Base-by-base conservation (phyloP, 2,797 vertebrate species). In the Syngnathus rostellatus region DNA sequence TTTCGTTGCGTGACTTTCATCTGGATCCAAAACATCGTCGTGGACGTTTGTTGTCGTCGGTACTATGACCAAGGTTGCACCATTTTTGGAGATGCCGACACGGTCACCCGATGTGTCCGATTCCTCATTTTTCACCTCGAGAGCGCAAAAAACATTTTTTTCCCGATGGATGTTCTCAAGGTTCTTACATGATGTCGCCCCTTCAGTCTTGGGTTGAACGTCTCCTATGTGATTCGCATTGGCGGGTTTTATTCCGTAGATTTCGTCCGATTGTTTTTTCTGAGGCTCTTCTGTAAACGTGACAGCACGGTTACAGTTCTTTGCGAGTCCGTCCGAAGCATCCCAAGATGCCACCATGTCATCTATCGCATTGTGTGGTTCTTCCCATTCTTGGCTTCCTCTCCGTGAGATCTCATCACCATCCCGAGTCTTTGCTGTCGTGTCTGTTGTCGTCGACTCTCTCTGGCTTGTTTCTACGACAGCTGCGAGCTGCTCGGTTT, bases 311-410 rank as follows among this genome's bases (percentile, higher is more conserved):
- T 9, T 62, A 62, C 59, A 57, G 66, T 66, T 79, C 64, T 43
- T 72, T 72, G 37, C 40, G 37, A 78, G 76, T 51, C 72, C 54
- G 68, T 81, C 77, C 71, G 76, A 72, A 61, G 16, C 67, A 82
- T 83, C 78, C 65, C 64, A 82, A 89, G 91, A 91, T 91, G 88
- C 88, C 90, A 91, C 75, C 38, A 41, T 83, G 81, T 88, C 84
- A 78, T 73, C 71, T 54, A n/a, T 71, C 2, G 57, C 63, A 79
- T 81, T 80, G 76, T 87, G 73, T 66, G 77, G 84, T 80, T 83
- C 86, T 83, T 87, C 73, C 80, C 78, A 70, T 66, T 72, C 72
- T 73, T 45, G 79, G 74, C 67, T 65, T 67, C 81, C 84, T 84
- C 81, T 77, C 67, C 68, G 78, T 68, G 80, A 88, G 83, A 89